phyloP scores from a whole-genome alignment of 1,140 invertebrate genomes.

The Leptestheria dahalacensis region DNA sequence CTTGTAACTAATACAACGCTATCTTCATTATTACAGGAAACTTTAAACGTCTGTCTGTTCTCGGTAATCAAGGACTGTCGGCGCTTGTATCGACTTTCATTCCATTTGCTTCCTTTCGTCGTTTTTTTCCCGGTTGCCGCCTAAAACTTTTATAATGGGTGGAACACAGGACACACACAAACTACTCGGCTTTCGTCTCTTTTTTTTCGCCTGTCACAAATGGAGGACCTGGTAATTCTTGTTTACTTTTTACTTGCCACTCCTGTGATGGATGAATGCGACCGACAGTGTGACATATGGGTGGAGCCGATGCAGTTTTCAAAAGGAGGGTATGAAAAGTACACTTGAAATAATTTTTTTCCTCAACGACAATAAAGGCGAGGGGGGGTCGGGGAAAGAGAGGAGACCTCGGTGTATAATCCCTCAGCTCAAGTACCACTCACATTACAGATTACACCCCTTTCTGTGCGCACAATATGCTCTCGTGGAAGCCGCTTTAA shows the following conservation, averaged over 20 bases:
- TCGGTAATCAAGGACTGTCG: too few relatives aligned
- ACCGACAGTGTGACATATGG: background rate
- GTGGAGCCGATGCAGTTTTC: background rate
- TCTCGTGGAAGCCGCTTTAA: background rate
- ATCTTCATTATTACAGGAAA: background rate
- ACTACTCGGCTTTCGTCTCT: background rate
- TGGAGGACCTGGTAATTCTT: background rate
- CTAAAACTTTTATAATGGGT: background rate
- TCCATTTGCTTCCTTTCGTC: background rate
- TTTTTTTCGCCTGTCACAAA: background rate
- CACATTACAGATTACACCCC: background rate
- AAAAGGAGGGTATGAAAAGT: background rate
- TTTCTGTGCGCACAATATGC: background rate
- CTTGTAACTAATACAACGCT: too few relatives aligned
- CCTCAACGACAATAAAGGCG: background rate
- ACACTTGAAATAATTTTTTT: background rate
- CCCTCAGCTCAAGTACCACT: background rate
- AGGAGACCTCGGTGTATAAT: background rate
- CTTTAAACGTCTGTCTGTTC: too few relatives aligned
- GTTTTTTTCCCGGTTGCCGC: too few relatives aligned
- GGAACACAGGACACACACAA: background rate
- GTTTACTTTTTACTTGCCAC: background rate
- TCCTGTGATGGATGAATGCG: background rate
- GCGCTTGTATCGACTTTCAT: background rate
- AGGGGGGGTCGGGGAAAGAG: background rate